phyloP scores from a whole-genome alignment of 92 coral and sea anemone species.

The Zoanthus sociatus region DNA sequence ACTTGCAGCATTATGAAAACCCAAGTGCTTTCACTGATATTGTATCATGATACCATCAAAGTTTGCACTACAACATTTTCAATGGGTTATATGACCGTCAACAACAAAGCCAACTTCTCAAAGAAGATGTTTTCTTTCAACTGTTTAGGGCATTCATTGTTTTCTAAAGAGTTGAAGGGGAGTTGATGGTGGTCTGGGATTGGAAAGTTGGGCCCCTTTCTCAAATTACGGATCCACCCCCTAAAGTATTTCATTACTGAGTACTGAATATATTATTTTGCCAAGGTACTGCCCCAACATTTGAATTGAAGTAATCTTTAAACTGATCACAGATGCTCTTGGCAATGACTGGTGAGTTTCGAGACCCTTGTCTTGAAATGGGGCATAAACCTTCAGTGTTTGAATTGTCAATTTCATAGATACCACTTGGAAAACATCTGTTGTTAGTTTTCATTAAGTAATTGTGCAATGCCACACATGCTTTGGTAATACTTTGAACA shows the following conservation, averaged over 20 bases:
- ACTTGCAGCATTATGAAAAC: too few relatives aligned
- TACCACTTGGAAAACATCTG: constrained; percentile 42
- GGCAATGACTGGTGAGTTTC: neutral
- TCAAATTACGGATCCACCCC: neutral
- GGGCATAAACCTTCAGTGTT: neutral
- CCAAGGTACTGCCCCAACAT: neutral
- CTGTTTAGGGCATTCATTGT: neutral
- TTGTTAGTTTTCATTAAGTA: constrained; percentile 43
- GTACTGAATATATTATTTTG: neutral
- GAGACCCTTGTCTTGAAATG: constrained; percentile 1
- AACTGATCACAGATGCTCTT: neutral
- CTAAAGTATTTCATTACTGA: neutral
- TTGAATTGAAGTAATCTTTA: neutral
- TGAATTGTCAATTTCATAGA: neutral
- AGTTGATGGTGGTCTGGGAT: neutral
- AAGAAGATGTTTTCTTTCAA: neutral
- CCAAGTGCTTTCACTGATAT: neutral
- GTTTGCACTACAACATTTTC: neutral
- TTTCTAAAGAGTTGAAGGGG: neutral
- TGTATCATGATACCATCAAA: neutral
- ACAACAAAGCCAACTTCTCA: constrained; percentile 3
- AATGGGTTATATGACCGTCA: neutral
- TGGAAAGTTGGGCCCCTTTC: neutral
- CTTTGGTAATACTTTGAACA: constrained; percentile 37
- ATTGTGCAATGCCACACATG: constrained; percentile 48